Conservation (phyloP, 23 tunicate genomes). For the Halocynthia aurantium region DNA sequence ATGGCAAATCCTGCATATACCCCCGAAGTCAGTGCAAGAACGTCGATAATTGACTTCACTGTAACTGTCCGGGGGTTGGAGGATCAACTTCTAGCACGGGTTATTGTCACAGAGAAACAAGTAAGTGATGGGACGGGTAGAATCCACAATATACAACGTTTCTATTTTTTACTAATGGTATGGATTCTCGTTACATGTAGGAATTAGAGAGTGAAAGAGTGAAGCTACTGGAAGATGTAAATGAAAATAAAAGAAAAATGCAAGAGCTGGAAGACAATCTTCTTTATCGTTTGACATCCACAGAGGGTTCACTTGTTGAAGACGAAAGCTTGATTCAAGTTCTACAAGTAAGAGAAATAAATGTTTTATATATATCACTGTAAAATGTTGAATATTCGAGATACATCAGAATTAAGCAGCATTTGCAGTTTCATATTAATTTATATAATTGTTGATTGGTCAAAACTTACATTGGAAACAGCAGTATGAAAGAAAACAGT, state of each 20-base stretch:
- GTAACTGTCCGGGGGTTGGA: slow-evolving; percentile 92
- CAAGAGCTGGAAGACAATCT: slow-evolving; percentile 95
- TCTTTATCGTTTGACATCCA: slow-evolving; percentile 81
- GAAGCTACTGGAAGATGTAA: slow-evolving; percentile 85
- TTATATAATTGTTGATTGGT: too few relatives aligned
- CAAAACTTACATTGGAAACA: too few relatives aligned
- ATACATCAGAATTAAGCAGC: too few relatives aligned
- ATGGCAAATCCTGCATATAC: slow-evolving; percentile 97
- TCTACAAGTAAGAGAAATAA: slow-evolving; percentile 39
- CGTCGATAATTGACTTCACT: slow-evolving; percentile 92
- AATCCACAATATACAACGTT: too few relatives aligned
- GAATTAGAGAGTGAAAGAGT: slow-evolving; percentile 90
- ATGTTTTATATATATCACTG: too few relatives aligned
- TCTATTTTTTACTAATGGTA: background rate
- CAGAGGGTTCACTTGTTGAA: slow-evolving; percentile 90
- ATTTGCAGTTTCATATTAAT: too few relatives aligned
- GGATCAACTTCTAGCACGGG: slow-evolving; percentile 95
- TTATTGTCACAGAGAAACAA: slow-evolving; percentile 91
- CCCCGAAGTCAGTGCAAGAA: slow-evolving; percentile 94
- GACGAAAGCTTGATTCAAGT: slow-evolving; percentile 95
- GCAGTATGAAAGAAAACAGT: too few relatives aligned
- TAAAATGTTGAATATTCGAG: too few relatives aligned
- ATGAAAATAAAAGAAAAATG: slow-evolving; percentile 87
- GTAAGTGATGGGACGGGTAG: background rate
- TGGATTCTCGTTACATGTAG: slow-evolving; percentile 5